Base-by-base conservation (phyloP, 1,140 invertebrate genomes). In the Drosophila nebulosa region DNA sequence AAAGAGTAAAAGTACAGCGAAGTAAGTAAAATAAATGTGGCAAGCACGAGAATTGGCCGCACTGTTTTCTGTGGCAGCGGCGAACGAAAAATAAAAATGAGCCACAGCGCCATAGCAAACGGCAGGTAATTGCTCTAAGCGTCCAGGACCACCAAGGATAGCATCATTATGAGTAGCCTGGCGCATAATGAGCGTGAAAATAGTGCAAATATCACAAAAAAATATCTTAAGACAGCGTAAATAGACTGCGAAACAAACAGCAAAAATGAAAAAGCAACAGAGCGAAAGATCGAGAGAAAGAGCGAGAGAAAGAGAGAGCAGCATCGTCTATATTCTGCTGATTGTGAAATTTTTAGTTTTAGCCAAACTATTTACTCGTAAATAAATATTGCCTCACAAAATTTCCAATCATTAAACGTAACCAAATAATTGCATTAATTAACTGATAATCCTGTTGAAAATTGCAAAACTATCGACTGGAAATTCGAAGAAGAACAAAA, bases 151-250 rank as follows among this genome's bases (percentile, higher is more conserved):
- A 10, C 30, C 30, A 64, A 22, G 7, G 35, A 22, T 32, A 51
- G 36, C 22, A 64, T 64, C 72, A 75, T 63, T 69, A 58, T 67
- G 73, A 57, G 63, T 63, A 60, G 69, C 27, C 80, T 39, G 67
- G 80, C 77, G 81, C 77, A 86, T 86, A 85, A 85, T 85, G 81
- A 85, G 80, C 81, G 81, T 84, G 81, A 86, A 85, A 85, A 85
- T 86, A 81, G 78, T 78, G 78, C 71, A 74, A 85, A 85, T 78
- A 85, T 86, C 66, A 85, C 79, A 86, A 86, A 68, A 62, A 64
- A 66, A n/a, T n/a, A n/a, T n/a, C 80, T 73, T 69, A 35, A 35
- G 22, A 42, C 51, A 22, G 42, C 24, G 12, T 27, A 22, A 14
- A 56, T 58, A 57, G 46, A 30, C 39, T 63, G 35, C 30, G 69